Evolutionary conservation across 2,797 vertebrate genomes (phyloP).

Genomic region (Allobates femoralis): DNA sequence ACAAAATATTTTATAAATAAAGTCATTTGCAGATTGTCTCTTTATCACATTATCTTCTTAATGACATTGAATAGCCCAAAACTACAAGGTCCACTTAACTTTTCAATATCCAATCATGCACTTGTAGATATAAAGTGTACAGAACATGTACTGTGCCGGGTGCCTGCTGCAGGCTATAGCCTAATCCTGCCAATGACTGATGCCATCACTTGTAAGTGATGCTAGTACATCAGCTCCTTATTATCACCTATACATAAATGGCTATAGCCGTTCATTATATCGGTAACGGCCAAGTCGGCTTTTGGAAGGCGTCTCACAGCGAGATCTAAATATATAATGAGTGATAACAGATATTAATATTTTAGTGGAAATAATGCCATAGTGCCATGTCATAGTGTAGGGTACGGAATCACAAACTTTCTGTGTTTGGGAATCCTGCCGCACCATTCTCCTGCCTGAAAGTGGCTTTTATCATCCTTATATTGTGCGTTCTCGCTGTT

Average conservation of each 20-base stretch:
- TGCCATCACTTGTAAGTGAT: background rate
- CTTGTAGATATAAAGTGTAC: background rate
- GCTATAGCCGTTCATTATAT: background rate
- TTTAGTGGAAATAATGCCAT: constrained; percentile 33
- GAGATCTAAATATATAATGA: constrained; percentile 57
- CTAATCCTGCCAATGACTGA: background rate
- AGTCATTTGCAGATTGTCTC: no score
- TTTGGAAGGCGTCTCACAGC: constrained; percentile 8
- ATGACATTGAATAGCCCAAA: no score
- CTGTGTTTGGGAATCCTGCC: constrained; percentile 18
- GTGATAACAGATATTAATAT: constrained; percentile 51
- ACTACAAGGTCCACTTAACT: background rate
- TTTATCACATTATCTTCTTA: no score
- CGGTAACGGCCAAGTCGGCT: background rate
- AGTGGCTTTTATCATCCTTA: constrained; percentile 10
- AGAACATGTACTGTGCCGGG: background rate
- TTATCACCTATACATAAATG: constrained; percentile 22
- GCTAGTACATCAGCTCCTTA: background rate
- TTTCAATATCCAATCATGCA: background rate
- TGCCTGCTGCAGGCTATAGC: background rate
- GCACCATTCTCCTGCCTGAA: constrained; percentile 2
- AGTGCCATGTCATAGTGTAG: background rate
- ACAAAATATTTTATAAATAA: no score
- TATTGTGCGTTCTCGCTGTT: background rate
- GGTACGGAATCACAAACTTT: constrained; percentile 10